Percentiles rank a stretch among this genome's conserved stretches.
Evolutionary conservation across 2,797 vertebrate species (phyloP).

Genomic region (Xenentodon cancila): DNA sequence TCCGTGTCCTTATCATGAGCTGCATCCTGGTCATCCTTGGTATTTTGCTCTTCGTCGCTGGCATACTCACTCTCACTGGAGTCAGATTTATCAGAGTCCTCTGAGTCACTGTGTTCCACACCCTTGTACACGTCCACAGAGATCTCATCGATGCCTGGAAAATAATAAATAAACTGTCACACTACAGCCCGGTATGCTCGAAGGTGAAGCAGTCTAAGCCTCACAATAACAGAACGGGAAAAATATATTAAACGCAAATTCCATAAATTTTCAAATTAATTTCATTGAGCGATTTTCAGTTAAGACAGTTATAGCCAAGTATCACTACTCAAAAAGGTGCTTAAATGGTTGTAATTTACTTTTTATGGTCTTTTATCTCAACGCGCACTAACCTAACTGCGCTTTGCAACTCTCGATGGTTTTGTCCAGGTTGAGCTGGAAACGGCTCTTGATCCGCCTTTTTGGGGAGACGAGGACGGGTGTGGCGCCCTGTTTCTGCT

Average conservation of each 20-base stretch:
- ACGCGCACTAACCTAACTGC: conserved; percentile 88
- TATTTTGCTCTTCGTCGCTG: conserved; percentile 92
- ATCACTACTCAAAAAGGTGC: background rate
- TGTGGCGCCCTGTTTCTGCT: conserved; percentile 85
- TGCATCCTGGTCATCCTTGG: conserved; percentile 81
- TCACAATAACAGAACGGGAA: too few relatives aligned
- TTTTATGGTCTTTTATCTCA: too few relatives aligned
- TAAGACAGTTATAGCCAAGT: background rate
- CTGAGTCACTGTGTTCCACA: conserved; percentile 94
- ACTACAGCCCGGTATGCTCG: background rate
- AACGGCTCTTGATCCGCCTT: conserved; percentile 93
- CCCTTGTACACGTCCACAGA: conserved; percentile 94
- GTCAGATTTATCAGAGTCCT: conserved; percentile 96
- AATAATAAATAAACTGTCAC: conserved; percentile 10
- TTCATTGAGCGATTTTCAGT: background rate
- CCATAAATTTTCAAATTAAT: too few relatives aligned
- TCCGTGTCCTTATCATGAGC: conserved; percentile 78
- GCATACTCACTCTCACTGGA: conserved; percentile 93
- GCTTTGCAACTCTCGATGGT: conserved; percentile 99
- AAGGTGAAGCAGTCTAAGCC: background rate
- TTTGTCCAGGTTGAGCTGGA: conserved; percentile 97
- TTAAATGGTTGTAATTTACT: background rate
- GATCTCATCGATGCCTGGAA: conserved; percentile 95
- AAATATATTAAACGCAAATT: too few relatives aligned
- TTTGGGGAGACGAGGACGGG: conserved; percentile 93